Percentiles rank a stretch among this genome's conserved stretches.
Evolutionary conservation across 2,888 invertebrate genomes (phyloP).

Genomic region (Thyatira batis): DNA sequence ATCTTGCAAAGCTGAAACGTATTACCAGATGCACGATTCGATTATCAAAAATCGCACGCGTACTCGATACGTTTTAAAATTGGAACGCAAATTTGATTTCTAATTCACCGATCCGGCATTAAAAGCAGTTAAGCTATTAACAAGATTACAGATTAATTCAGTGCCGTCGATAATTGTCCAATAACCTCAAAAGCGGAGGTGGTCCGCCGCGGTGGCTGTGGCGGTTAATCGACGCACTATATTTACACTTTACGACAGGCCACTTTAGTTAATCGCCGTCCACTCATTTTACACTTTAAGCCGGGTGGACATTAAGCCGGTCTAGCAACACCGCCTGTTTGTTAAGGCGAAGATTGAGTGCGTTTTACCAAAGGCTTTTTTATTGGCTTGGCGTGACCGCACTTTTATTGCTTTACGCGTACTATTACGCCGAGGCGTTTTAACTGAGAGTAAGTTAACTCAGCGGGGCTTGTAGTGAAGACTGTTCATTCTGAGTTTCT

Average conservation of each 20-base stretch:
- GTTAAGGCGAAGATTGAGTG: conserved; percentile 10
- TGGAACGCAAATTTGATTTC: conserved; percentile 25
- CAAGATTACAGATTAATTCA: conserved; percentile 30
- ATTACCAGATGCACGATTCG: not conserved
- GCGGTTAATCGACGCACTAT: conserved; percentile 25
- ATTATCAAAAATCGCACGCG: conserved; percentile 8
- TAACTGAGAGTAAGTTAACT: too few relatives aligned
- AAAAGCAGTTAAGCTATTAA: conserved; percentile 30
- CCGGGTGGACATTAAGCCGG: conserved; percentile 20
- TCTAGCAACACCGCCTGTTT: conserved; percentile 19
- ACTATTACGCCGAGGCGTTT: too few relatives aligned
- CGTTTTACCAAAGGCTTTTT: not conserved
- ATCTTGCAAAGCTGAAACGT: too few relatives aligned
- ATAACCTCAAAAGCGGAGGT: conserved; percentile 28
- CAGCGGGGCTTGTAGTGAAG: too few relatives aligned
- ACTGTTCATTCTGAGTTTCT: too few relatives aligned
- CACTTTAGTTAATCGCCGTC: conserved; percentile 43
- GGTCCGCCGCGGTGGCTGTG: conserved; percentile 9
- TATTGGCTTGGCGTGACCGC: too few relatives aligned
- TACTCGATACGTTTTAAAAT: not conserved
- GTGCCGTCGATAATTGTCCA: conserved; percentile 33
- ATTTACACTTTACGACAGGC: conserved; percentile 42
- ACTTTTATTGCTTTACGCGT: too few relatives aligned
- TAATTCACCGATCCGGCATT: conserved; percentile 11
- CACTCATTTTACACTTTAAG: conserved; percentile 42